Evolutionary conservation across 2,113 vertebrate genomes (phyloP).

Genomic region (human (Homo sapiens)): GRCh38 chr2:169395001-169395500

Average conservation of each 20-base stretch:
- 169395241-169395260: neutral
- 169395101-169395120: neutral
- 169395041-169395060: conserved; percentile 35
- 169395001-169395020: neutral
- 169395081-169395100: neutral
- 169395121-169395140: neutral
- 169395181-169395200: neutral
- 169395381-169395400: neutral
- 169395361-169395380: neutral
- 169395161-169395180: neutral
- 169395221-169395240: neutral
- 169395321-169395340: neutral
- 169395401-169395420: neutral
- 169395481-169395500: neutral
- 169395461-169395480: neutral
- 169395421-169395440: conserved; percentile 20
- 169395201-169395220: neutral
- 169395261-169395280: neutral
- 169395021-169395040: neutral
- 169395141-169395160: neutral
- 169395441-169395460: neutral
- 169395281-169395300: neutral
- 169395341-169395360: neutral
- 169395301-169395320: neutral
- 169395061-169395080: neutral